phyloP scores from a whole-genome alignment of 1,140 invertebrate species.

The Chrysomallon squamiferum region DNA sequence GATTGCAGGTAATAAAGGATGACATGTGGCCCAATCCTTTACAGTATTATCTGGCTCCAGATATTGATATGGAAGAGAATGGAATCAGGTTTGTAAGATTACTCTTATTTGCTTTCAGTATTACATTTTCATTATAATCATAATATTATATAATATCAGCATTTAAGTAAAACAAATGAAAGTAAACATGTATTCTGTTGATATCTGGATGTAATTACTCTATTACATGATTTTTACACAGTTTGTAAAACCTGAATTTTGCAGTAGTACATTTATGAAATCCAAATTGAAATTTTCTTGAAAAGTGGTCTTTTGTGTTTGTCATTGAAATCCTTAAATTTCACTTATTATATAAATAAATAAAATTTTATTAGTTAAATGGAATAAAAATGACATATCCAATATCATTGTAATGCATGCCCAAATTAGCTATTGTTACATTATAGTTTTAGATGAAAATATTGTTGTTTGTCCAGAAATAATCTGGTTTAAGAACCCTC shows the following conservation, averaged over 20 bases:
- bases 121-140: not conserved
- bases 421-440: no score
- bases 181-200: not conserved
- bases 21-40: conserved; percentile 91
- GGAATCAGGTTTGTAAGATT: conserved; percentile 40
- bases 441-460: no score
- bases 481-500: no score
- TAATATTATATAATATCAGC: not conserved
- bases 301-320: no score
- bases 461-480: no score
- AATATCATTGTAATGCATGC: no score
- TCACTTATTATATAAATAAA: no score
- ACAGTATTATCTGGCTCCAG: conserved; percentile 82
- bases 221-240: not conserved
- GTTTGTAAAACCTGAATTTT: not conserved
- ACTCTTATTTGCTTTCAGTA: no score
- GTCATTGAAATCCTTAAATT: no score
- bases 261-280: not conserved
- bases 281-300: not conserved
- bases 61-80: conserved; percentile 48
- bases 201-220: not conserved
- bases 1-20: conserved; percentile 74
- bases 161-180: not conserved
- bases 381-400: no score
- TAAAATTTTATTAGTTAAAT: no score